These are phyloP conservation scores for Cydia amplana DNA, from an alignment of 1,140 invertebrate species.

Conservation along the genomic window DNA sequence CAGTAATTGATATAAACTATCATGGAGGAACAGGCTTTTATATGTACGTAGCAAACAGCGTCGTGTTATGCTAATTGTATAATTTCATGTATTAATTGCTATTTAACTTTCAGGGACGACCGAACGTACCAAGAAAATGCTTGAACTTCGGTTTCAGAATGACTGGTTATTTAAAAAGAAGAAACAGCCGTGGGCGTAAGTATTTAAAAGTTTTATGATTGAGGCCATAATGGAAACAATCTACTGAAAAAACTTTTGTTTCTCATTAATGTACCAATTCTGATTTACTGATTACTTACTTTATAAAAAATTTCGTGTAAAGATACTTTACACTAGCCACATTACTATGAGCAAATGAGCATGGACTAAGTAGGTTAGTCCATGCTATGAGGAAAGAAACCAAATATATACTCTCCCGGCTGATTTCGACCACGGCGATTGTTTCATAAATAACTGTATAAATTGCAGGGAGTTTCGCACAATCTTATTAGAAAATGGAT, in stretches of 20 bases:
- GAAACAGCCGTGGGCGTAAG: conserved; percentile 71
- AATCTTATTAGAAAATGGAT: conserved; percentile 66
- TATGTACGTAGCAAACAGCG: conserved; percentile 51
- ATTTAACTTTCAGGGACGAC: conserved; percentile 57
- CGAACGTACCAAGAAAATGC: conserved; percentile 54
- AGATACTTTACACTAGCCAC: too few species aligned
- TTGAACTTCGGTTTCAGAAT: conserved; percentile 64
- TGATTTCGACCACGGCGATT: too few species aligned
- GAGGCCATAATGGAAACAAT: background rate
- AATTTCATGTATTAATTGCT: background rate
- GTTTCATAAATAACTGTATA: too few species aligned
- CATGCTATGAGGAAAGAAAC: too few species aligned
- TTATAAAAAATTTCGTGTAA: too few species aligned
- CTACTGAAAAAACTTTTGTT: background rate
- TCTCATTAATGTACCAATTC: too few species aligned
- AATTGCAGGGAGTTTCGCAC: conserved; percentile 63
- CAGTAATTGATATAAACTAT: conserved; percentile 5
- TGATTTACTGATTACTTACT: too few species aligned
- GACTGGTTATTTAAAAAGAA: conserved; percentile 69
- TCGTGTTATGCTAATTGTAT: background rate
- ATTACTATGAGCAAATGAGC: background rate
- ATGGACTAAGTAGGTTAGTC: too few species aligned
- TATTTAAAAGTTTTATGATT: conserved; percentile 24
- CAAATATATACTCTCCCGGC: too few species aligned
- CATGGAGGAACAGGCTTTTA: conserved; percentile 62